A percentile compares a stretch with the other conserved stretches of the same genome.
phyloP scores from a whole-genome alignment of 1,140 invertebrate genomes.

The Delia radicum region DNA sequence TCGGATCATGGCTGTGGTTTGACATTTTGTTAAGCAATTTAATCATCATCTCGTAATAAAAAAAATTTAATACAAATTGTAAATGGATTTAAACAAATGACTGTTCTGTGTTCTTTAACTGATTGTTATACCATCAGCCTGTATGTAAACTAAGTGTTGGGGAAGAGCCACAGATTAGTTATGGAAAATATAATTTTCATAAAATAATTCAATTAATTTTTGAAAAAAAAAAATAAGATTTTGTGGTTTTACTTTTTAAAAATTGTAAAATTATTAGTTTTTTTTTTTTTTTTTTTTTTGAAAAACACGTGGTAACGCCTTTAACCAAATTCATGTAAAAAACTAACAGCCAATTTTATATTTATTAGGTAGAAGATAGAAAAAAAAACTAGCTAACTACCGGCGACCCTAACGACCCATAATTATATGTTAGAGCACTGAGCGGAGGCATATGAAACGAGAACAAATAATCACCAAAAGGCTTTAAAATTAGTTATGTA shows the following conservation, averaged over 20 bases:
- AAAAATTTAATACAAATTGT: not conserved
- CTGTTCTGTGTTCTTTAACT: not conserved
- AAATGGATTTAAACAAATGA: not conserved
- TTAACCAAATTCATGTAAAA: not conserved
- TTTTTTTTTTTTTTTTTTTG: not conserved
- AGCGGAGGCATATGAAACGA: conserved; percentile 16
- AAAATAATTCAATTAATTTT: conserved; percentile 22
- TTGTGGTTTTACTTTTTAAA: conserved; percentile 8
- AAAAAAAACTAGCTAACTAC: conserved; percentile 7
- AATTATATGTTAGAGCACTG: conserved; percentile 18
- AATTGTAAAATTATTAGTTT: not conserved
- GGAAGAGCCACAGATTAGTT: not conserved
- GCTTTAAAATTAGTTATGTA: not conserved
- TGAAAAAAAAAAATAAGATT: not conserved
- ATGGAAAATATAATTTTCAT: conserved; percentile 7
- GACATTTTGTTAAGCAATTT: conserved; percentile 27
- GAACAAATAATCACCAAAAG: conserved; percentile 24
- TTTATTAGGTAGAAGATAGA: not conserved
- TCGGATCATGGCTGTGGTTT: conserved; percentile 23
- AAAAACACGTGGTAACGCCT: conserved; percentile 20
- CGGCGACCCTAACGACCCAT: conserved; percentile 20
- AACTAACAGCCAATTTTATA: not conserved
- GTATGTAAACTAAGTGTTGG: not conserved
- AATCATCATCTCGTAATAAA: conserved; percentile 1
- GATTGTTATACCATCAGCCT: not conserved